Evolutionary conservation across 1,140 invertebrate species (phyloP).

Genomic region (Stegodyphus dumicola): DNA sequence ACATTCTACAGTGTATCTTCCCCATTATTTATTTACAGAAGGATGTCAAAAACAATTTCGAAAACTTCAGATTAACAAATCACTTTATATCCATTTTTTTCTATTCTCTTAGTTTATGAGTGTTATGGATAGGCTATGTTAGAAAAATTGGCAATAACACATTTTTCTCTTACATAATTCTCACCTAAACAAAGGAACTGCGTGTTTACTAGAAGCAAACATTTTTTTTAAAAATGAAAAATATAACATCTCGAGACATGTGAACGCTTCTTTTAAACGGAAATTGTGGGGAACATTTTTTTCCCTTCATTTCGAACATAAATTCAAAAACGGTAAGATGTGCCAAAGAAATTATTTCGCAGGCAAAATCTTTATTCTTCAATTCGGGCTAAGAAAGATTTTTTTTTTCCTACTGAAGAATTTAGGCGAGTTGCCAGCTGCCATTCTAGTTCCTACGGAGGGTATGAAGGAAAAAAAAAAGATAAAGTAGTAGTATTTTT

Average conservation of each 20-base stretch:
- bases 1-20: too few species aligned
- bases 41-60: background rate
- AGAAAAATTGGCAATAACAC: background rate
- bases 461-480: background rate
- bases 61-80: background rate
- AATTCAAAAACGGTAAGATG: conserved; percentile 52
- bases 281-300: conserved; percentile 6
- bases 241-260: background rate
- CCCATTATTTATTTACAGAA: too few species aligned
- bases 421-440: conserved; percentile 12
- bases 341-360: conserved; percentile 59
- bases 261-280: background rate
- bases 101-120: too few species aligned
- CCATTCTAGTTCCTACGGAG: background rate
- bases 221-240: background rate
- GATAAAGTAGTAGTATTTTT: background rate
- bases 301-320: conserved; percentile 5
- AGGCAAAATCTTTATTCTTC: conserved; percentile 56
- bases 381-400: conserved; percentile 43
- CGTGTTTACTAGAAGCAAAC: conserved; percentile 15
- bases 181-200: background rate
- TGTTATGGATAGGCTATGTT: background rate
- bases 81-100: background rate
- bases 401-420: background rate
- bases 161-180: background rate